These are phyloP conservation scores for Micropoecilia bifurca DNA, from an alignment of 2,797 vertebrate genomes.

Conservation along the genomic window DNA sequence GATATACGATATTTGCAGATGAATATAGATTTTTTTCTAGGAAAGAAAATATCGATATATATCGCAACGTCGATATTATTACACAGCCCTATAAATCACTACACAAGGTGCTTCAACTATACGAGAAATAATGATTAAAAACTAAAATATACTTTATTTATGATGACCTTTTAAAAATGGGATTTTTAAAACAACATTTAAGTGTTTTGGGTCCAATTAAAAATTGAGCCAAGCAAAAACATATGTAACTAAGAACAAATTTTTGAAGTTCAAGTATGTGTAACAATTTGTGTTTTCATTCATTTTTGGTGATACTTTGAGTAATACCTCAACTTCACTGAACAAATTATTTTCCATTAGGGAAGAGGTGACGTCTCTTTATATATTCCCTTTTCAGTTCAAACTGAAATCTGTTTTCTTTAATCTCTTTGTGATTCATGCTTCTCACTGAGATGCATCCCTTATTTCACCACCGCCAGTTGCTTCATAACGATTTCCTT, in stretches of 20 bases:
- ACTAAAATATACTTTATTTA: neutral
- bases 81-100: neutral
- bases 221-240: neutral
- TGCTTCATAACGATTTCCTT: neutral
- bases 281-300: neutral
- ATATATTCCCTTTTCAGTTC: neutral
- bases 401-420: neutral
- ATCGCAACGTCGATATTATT: no score
- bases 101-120: neutral
- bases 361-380: neutral
- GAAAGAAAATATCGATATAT: no score
- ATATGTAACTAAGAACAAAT: neutral
- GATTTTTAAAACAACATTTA: neutral
- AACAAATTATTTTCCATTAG: neutral
- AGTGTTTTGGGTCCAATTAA: neutral
- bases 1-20: no score
- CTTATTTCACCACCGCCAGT: neutral
- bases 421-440: neutral
- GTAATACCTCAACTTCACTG: neutral
- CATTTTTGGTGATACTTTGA: neutral
- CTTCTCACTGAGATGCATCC: neutral
- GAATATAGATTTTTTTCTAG: no score
- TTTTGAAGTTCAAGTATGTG: neutral
- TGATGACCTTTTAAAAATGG: neutral
- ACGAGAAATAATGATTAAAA: neutral